Evolutionary conservation across 2,113 vertebrate species (phyloP), one percentile per base, ranked within the genome.

Genomic region (Oceanodroma tethys): DNA sequence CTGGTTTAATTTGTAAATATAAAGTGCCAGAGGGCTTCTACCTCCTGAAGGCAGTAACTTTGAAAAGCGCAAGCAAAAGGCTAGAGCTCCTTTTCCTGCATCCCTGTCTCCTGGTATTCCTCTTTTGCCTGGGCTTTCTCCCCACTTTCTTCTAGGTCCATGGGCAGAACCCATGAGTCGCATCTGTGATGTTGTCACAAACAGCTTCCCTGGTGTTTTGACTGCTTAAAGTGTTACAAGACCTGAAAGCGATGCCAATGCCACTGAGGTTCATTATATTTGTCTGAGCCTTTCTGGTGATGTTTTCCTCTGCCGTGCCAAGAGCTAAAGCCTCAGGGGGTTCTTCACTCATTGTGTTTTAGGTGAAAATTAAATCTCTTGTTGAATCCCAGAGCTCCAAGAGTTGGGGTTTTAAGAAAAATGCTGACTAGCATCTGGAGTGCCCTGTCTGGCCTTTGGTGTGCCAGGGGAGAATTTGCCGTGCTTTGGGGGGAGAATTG

Each of bases 281-380:
- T 95, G 45, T 34, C 52, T 79, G 42, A 87, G 60, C 38, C 45
- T 95, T 95, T 81, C 86, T 86, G 68, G n/a, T 81, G 67, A 71
- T 52, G 50, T 83, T 78, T 91, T 81, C 55, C 32, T 79, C 52
- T 81, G 71, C 63, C 4, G 4, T 79, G 80, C 82, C 86, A 78
- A 74, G 48, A 90, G 62, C 79, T 81, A 47, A 88, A 93, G 68
- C 45, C 82, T 86, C 71, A 58, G 42, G 58, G 22, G 20, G 18
- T 67, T 81, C 56, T 71, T 78, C 29, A 23, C 23, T 74, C 20
- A 12, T n/a, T 26, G 22, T 67, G 32, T 71, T 93, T 95, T 48
- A 85, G 71, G 81, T 75, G 80, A 86, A 92, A 97, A 92, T 95
- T 65, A 52, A 71, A 68, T 95, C 79, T 90, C 38, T 80, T 43